Conservation (phyloP, 2,888 invertebrate genomes). For the Sepiola atlantica region DNA sequence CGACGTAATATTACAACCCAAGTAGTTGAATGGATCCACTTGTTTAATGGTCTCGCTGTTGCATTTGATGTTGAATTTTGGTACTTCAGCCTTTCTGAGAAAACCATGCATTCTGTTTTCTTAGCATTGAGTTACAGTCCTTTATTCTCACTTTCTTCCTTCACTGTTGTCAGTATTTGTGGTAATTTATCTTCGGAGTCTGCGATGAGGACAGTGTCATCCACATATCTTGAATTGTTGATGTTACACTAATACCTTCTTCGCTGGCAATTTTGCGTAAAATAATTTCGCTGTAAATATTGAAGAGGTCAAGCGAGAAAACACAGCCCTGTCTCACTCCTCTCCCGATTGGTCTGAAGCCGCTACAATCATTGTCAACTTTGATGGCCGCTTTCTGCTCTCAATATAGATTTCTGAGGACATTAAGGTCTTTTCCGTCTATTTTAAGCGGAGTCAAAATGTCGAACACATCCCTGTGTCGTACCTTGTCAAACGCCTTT, state of each 20-base stretch:
- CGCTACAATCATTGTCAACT: background rate
- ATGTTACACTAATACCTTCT: background rate
- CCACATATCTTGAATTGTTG: background rate
- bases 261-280: background rate
- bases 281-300: background rate
- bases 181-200: background rate
- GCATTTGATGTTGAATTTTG: no score
- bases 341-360: background rate
- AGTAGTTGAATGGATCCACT: no score
- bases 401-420: background rate
- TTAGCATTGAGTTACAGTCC: no score
- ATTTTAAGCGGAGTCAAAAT: background rate
- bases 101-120: no score
- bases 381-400: background rate
- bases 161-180: background rate
- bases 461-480: background rate
- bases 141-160: background rate
- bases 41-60: no score
- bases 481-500: background rate
- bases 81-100: no score
- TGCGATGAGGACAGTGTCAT: background rate
- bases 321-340: no score
- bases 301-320: no score
- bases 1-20: no score
- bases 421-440: background rate